phyloP scores from a whole-genome alignment of 2,888 invertebrate species.

The Polymixis flavicincta region DNA sequence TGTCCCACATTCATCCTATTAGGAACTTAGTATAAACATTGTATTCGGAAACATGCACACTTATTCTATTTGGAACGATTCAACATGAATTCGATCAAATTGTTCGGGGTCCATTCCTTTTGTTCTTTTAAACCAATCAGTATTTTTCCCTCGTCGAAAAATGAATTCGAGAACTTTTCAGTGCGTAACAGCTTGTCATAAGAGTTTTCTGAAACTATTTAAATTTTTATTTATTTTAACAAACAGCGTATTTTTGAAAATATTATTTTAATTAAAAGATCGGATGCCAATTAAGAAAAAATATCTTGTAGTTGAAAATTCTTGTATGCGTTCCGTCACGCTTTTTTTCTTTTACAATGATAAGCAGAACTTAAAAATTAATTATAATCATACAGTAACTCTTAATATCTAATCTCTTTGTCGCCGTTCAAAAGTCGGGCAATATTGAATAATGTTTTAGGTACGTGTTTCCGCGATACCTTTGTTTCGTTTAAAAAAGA shows the following conservation, averaged over 20 bases:
- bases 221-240: no score
- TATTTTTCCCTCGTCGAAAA: conserved; percentile 1
- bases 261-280: conserved; percentile 5
- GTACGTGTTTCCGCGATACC: not conserved
- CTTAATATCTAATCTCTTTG: not conserved
- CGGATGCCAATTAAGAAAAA: conserved; percentile 27
- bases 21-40: conserved; percentile 11
- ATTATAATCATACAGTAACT: not conserved
- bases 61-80: conserved; percentile 28
- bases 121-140: not conserved
- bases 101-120: conserved; percentile 3
- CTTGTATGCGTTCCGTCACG: conserved; percentile 7
- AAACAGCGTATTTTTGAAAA: not conserved
- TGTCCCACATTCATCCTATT: no score
- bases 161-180: not conserved
- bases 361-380: not conserved
- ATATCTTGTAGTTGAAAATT: conserved; percentile 2
- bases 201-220: conserved; percentile 1
- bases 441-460: not conserved
- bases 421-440: not conserved
- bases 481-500: not conserved
- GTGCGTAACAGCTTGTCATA: conserved; percentile 12
- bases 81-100: conserved; percentile 19
- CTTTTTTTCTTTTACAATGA: conserved; percentile 19
- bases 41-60: conserved; percentile 19